Percentiles rank a stretch among this genome's conserved stretches.
phyloP scores from a whole-genome alignment of 2,113 vertebrate species.

The Indicator maculatus region DNA sequence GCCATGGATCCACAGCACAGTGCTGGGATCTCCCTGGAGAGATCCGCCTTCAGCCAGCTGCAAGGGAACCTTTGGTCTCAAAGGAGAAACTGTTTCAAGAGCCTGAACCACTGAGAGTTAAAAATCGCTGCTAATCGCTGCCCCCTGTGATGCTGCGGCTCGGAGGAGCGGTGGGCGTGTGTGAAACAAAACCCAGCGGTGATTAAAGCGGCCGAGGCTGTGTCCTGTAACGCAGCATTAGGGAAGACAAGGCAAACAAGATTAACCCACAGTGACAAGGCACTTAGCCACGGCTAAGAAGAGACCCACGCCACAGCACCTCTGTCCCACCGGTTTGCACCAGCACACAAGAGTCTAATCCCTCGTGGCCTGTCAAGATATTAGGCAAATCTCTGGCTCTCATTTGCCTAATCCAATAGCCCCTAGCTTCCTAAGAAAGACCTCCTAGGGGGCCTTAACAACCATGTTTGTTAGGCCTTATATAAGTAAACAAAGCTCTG shows the following conservation, averaged over 20 bases:
- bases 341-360: constrained; percentile 79
- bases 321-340: constrained; percentile 69
- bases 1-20: neutral
- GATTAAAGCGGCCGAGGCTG: neutral
- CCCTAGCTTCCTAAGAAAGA: constrained; percentile 76
- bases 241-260: constrained; percentile 80
- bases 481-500: constrained; percentile 84
- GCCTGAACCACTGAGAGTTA: neutral
- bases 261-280: constrained; percentile 82
- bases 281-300: constrained; percentile 76
- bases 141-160: neutral
- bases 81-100: neutral
- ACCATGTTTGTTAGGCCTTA: constrained; percentile 81
- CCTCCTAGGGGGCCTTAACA: constrained; percentile 68
- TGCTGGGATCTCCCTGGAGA: neutral
- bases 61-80: neutral
- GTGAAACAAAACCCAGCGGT: constrained; percentile 20
- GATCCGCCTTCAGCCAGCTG: neutral
- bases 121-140: constrained; percentile 33
- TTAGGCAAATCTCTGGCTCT: constrained; percentile 71
- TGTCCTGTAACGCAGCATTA: constrained; percentile 63
- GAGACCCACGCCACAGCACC: constrained; percentile 27
- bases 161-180: neutral
- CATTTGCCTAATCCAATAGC: constrained; percentile 87
- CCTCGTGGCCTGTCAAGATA: constrained; percentile 80